Evolutionary conservation across 2,888 invertebrate species (phyloP).

Genomic region (Lycophotia porphyrea): DNA sequence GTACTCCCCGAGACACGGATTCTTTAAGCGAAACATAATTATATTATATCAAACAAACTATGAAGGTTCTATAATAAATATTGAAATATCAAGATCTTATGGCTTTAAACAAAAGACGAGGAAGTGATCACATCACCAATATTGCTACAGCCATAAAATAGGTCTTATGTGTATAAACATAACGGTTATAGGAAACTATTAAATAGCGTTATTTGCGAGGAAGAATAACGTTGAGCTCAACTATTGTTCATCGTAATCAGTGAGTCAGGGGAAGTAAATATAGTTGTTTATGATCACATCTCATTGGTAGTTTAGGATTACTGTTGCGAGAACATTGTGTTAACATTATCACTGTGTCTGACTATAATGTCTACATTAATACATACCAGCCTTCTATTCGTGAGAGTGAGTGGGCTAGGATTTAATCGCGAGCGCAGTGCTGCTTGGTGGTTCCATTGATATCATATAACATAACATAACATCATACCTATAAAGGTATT

Average conservation of each 20-base stretch:
- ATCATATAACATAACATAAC: background rate
- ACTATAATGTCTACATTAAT: background rate
- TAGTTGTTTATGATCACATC: slow-evolving; percentile 16
- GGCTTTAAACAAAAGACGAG: slow-evolving; percentile 19
- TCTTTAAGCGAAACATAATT: no score
- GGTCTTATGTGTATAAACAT: background rate
- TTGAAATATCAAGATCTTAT: slow-evolving; percentile 4
- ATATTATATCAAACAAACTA: background rate
- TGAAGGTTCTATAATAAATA: background rate
- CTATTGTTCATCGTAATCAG: slow-evolving; percentile 39
- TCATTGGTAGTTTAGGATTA: background rate
- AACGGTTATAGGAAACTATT: slow-evolving; percentile 25
- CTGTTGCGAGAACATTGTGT: background rate
- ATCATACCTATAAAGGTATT: no score
- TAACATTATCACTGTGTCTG: background rate
- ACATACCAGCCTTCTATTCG: background rate
- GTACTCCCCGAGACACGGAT: no score
- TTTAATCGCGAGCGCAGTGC: background rate
- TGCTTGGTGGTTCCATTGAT: background rate
- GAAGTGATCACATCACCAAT: slow-evolving; percentile 19
- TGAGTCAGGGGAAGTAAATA: slow-evolving; percentile 27
- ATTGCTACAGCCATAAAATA: slow-evolving; percentile 27
- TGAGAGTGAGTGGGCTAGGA: background rate
- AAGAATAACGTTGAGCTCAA: slow-evolving; percentile 4
- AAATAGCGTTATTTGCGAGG: slow-evolving; percentile 24